Percentiles rank a stretch among this genome's conserved stretches.
Evolutionary conservation across 2,797 vertebrate genomes (phyloP).

Genomic region (Eurystomus glaucurus): DNA sequence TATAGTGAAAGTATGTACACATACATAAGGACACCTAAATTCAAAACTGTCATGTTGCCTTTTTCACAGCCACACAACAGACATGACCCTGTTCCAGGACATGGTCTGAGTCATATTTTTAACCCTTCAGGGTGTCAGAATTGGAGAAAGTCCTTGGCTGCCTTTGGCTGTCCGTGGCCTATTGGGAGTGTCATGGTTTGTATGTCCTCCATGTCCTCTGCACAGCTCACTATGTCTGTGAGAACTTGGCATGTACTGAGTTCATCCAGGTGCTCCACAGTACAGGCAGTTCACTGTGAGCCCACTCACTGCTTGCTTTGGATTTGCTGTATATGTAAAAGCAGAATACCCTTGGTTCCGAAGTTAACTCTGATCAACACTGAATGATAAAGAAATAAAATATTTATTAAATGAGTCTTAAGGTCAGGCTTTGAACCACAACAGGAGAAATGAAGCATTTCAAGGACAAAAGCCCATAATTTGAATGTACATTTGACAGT

Average conservation of each 20-base stretch:
- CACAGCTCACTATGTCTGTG: fast-evolving
- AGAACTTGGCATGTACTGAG: not conserved
- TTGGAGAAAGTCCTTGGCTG: not conserved
- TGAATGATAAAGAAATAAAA: not conserved
- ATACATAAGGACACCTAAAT: too few species aligned
- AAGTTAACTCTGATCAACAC: not conserved
- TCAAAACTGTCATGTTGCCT: not conserved
- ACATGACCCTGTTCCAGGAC: not conserved
- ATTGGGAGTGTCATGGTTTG: fast-evolving
- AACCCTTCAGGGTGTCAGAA: not conserved
- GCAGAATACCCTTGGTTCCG: not conserved
- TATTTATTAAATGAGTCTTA: not conserved
- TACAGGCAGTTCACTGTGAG: not conserved
- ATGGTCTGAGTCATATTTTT: not conserved
- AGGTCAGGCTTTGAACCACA: not conserved
- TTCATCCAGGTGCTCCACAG: not conserved
- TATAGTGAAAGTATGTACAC: not conserved
- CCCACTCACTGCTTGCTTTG: not conserved
- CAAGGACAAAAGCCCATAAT: too few species aligned
- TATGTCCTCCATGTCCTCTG: not conserved
- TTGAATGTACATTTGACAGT: too few species aligned
- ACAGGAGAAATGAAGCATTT: not conserved
- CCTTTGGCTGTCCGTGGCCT: not conserved
- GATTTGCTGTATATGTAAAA: not conserved
- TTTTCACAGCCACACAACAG: not conserved